These are phyloP conservation scores for Pseudorasbora parva DNA, from an alignment of 2,113 vertebrate genomes.

Conservation along the genomic window DNA sequence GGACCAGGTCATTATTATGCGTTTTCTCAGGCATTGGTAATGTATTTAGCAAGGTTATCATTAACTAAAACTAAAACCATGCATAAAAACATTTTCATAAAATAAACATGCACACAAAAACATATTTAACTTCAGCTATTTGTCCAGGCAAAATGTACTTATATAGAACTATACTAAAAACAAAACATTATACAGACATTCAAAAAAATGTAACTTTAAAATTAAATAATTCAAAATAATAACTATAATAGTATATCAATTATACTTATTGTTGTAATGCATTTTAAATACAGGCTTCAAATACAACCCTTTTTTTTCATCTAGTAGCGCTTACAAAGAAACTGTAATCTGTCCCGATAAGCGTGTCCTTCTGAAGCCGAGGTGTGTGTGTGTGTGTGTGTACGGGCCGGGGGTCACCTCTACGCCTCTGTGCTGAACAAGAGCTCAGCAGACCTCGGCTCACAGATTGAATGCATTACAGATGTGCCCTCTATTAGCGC, in stretches of 20 bases:
- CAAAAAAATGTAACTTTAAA: neutral
- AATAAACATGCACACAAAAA: neutral
- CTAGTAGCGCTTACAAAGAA: neutral
- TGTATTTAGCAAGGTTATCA: neutral
- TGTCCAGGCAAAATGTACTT: neutral
- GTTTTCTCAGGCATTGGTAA: neutral
- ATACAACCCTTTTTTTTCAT: neutral
- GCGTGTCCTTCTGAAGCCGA: neutral
- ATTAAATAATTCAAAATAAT: neutral
- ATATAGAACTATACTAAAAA: no score
- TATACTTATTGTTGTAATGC: neutral
- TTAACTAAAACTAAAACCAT: neutral
- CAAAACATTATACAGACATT: no score
- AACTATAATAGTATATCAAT: neutral
- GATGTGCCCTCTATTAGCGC: constrained; percentile 59
- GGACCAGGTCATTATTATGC: neutral
- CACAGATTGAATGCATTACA: constrained; percentile 58
- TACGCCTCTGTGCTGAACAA: constrained; percentile 59
- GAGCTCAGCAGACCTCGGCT: constrained; percentile 62
- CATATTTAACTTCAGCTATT: neutral
- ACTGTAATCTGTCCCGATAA: neutral
- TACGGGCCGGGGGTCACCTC: constrained; percentile 59
- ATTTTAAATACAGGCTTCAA: neutral
- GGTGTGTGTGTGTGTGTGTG: neutral
- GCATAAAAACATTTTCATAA: neutral